Evolutionary conservation across 2,113 vertebrate species (phyloP).

Genomic region (Ageneiosus marmoratus): DNA sequence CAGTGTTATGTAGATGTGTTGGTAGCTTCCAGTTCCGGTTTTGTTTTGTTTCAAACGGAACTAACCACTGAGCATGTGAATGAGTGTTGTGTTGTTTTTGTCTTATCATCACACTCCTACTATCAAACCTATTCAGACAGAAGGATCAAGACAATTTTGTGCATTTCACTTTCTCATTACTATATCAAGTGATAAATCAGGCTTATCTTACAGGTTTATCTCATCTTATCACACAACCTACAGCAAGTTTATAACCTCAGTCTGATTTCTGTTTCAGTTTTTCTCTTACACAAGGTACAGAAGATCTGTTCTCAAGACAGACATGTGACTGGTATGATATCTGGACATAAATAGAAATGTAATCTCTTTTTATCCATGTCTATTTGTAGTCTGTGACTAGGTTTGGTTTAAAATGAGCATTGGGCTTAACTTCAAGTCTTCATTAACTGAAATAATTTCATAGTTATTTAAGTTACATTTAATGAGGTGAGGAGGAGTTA

Average conservation of each 20-base stretch:
- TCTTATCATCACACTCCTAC: not conserved
- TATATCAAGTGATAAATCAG: not conserved
- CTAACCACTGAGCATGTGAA: not conserved
- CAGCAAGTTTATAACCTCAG: not conserved
- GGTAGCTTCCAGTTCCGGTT: not conserved
- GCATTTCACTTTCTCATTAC: not conserved
- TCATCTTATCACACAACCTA: too few relatives aligned
- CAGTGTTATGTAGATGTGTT: not conserved
- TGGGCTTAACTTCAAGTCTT: not conserved
- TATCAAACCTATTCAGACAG: not conserved
- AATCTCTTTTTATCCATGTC: not conserved
- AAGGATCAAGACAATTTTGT: not conserved
- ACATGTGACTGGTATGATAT: conserved; percentile 32
- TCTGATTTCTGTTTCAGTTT: not conserved
- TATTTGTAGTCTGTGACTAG: not conserved
- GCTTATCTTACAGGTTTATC: not conserved
- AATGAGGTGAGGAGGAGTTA: not conserved
- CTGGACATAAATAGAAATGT: conserved; percentile 34
- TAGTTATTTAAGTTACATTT: not conserved
- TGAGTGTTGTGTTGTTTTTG: not conserved
- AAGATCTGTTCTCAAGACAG: conserved; percentile 10
- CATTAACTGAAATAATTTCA: too few relatives aligned
- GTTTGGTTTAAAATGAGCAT: not conserved
- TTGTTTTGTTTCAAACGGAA: not conserved
- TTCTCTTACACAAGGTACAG: conserved; percentile 14